Evolutionary conservation across 2,797 vertebrate genomes (phyloP), one percentile per base, ranked within the genome.

Genomic region (Cheracebus regulus): DNA sequence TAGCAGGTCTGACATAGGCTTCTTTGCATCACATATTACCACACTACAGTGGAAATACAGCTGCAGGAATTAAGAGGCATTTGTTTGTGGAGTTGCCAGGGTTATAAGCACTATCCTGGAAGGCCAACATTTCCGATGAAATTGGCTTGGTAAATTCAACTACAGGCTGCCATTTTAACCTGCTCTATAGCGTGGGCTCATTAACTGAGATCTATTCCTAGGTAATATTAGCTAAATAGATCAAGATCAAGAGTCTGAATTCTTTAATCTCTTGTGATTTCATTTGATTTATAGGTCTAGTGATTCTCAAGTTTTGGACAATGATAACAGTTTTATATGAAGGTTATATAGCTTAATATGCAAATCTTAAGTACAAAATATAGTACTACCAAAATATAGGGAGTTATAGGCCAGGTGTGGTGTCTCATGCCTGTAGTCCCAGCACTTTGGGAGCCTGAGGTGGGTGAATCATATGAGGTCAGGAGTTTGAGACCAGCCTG

Each of bases 21-120:
- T 98, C 39, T 76, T 96, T 39, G 97, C 22, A n/a, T 99, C 98
- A 95, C 99, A 99, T 96, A 99, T 98, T 48, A 98, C 92, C 64
- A 98, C 98, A 0, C 98, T 99, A 96, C 99, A 99, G 96, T 99
- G 99, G 96, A 99, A 98, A 50, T 98, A 99, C 2, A 99, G 90
- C 99, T 99, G 79, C 13, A 44, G 97, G 17, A 97, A 50, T 33
- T 61, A 64, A 52, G 15, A 48, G n/a, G 28, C n/a, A 52, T 44
- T 44, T 67, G 11, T 41, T 20, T 6, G 73, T 33, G 6, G 67
- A 44, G 73, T 28, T 52, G 20, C 72, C 46, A 50, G 57, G 5
- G 46, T 50, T 30, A 39, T 19, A 41, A 50, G 20, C 10, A 12
- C 41, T 33, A 11, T 44, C n/a, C 36, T 81, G 64, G 50, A 19